phyloP scores from a whole-genome alignment of 2,113 vertebrate species.

The Pedionomus torquatus region DNA sequence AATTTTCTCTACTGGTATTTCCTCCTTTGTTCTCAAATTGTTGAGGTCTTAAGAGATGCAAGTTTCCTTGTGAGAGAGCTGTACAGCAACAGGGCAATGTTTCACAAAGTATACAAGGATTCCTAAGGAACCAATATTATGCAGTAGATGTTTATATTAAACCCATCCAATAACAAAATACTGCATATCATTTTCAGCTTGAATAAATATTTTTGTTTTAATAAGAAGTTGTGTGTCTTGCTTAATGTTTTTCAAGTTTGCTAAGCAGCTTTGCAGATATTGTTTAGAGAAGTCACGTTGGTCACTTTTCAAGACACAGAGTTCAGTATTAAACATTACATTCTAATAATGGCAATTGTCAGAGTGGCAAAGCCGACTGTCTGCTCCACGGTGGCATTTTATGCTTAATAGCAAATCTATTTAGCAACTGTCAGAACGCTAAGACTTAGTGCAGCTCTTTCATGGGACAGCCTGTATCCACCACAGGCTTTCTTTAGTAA shows the following conservation, averaged over 20 bases:
- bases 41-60: not conserved
- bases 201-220: constrained; percentile 78
- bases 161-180: constrained; percentile 59
- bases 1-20: not conserved
- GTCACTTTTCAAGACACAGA: not conserved
- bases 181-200: constrained; percentile 72
- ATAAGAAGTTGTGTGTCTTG: not conserved
- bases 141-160: constrained; percentile 77
- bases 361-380: not conserved
- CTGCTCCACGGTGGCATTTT: not conserved
- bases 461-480: not conserved
- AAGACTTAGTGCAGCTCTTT: not conserved
- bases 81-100: constrained; percentile 64
- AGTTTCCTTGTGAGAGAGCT: constrained; percentile 57
- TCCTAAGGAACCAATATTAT: constrained; percentile 71
- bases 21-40: constrained; percentile 26
- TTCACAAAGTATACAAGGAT: constrained; percentile 51
- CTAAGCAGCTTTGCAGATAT: not conserved
- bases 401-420: too few relatives aligned
- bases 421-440: too few relatives aligned
- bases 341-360: not conserved
- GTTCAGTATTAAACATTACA: not conserved
- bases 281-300: not conserved
- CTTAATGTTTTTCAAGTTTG: not conserved
- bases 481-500: not conserved